Conservation (phyloP, 2,797 vertebrate species). For the Gobionotothen gibberifrons region DNA sequence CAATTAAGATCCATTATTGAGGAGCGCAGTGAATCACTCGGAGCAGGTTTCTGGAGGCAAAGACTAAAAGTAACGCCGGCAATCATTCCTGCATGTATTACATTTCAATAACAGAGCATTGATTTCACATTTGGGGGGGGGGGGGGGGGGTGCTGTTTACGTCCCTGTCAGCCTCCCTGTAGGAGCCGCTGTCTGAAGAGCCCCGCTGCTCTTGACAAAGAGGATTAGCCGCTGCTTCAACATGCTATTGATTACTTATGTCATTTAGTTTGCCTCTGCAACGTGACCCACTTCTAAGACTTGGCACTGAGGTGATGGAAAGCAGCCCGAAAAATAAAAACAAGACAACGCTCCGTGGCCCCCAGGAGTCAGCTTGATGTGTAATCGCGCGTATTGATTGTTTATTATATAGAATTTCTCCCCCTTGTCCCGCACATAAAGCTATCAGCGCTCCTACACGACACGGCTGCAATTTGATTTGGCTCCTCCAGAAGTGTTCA, state of each 20-base stretch:
- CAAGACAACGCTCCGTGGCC: neutral
- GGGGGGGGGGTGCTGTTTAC: neutral
- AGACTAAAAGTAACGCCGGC: neutral
- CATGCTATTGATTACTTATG: slow-evolving; percentile 65
- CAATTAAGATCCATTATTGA: neutral
- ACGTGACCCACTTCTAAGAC: slow-evolving; percentile 2
- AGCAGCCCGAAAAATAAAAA: neutral
- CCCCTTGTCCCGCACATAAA: slow-evolving; percentile 11
- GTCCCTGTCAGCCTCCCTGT: slow-evolving; percentile 1
- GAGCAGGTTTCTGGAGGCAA: neutral
- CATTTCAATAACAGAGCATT: slow-evolving; percentile 10
- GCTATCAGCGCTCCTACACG: slow-evolving; percentile 1
- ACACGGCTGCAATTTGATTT: slow-evolving; percentile 14
- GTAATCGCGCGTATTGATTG: slow-evolving; percentile 53
- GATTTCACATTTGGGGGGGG: slow-evolving; percentile 21
- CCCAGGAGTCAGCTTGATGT: slow-evolving; percentile 11
- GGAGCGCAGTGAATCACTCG: neutral
- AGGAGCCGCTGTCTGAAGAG: slow-evolving; percentile 13
- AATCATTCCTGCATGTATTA: slow-evolving; percentile 10
- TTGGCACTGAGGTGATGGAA: slow-evolving; percentile 15
- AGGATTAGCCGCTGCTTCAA: slow-evolving; percentile 64
- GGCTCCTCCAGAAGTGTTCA: neutral
- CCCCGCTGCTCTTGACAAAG: slow-evolving; percentile 6
- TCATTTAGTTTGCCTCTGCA: slow-evolving; percentile 38
- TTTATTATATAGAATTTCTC: slow-evolving; percentile 30